Percentiles rank a stretch among this genome's conserved stretches.
Evolutionary conservation across 2,113 vertebrate species (phyloP).

Genomic region (Orycteropus afer): DNA sequence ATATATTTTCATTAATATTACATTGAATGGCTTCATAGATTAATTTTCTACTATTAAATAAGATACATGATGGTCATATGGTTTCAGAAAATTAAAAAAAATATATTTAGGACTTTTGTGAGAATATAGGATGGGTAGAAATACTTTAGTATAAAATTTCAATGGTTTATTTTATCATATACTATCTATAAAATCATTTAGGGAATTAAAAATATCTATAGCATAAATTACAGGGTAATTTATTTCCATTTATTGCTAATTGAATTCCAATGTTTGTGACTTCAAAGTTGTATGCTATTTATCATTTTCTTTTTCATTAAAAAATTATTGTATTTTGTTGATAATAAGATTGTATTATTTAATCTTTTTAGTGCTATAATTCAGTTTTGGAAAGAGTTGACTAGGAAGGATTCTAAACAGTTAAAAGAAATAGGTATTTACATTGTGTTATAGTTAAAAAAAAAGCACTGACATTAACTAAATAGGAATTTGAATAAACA

Average conservation of each 20-base stretch:
- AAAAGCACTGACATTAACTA: background rate
- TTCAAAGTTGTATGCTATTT: background rate
- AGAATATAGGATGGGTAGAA: background rate
- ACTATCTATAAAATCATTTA: background rate
- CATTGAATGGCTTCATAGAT: conserved; percentile 9
- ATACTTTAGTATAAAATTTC: background rate
- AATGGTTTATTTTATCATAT: background rate
- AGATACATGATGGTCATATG: background rate
- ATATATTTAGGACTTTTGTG: conserved; percentile 35
- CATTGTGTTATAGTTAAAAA: background rate
- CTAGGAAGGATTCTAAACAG: background rate
- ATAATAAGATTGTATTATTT: conserved; percentile 5
- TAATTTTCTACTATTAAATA: conserved; percentile 41
- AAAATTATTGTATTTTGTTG: background rate
- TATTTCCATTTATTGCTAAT: background rate
- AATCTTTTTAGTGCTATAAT: background rate
- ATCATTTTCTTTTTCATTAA: conserved; percentile 34
- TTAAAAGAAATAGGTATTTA: background rate
- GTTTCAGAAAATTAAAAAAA: conserved; percentile 56
- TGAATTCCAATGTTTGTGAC: background rate
- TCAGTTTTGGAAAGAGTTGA: conserved; percentile 30
- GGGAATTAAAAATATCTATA: background rate
- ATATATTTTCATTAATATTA: conserved; percentile 3
- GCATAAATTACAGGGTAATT: background rate
- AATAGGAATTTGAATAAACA: background rate